Conservation (phyloP, 2,797 vertebrate genomes). For the Falco peregrinus region DNA sequence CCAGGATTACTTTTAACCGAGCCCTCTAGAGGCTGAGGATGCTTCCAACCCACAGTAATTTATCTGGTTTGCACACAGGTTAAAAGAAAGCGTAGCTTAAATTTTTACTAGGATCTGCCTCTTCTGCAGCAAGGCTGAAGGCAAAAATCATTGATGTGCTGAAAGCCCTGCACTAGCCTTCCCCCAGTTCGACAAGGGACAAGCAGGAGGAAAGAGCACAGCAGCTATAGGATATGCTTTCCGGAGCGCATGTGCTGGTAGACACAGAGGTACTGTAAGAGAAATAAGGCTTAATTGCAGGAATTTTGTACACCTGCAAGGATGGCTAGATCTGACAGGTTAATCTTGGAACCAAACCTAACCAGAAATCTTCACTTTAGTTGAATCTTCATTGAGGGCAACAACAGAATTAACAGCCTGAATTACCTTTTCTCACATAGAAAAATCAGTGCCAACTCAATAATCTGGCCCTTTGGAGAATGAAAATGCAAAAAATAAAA, state of each 20-base stretch:
- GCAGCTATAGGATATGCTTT: not conserved
- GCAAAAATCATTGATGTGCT: not conserved
- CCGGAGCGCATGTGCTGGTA: not conserved
- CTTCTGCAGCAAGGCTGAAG: not conserved
- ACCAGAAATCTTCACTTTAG: not conserved
- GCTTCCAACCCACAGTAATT: not conserved
- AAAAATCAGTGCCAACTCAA: not conserved
- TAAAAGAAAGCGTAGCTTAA: not conserved
- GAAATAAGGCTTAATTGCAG: not conserved
- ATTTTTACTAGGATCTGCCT: not conserved
- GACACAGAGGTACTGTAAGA: not conserved
- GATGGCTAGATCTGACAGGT: not conserved
- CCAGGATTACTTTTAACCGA: not conserved
- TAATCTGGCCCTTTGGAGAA: not conserved
- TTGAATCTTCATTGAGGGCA: not conserved
- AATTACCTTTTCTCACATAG: not conserved
- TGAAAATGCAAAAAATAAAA: not conserved
- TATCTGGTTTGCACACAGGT: not conserved
- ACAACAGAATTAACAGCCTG: not conserved
- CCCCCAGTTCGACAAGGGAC: rapidly evolving
- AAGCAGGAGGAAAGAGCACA: not conserved
- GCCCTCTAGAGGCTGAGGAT: not conserved
- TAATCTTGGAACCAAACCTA: not conserved
- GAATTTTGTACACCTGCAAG: not conserved
- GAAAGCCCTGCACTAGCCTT: not conserved